Evolutionary conservation across 2,113 vertebrate genomes (phyloP), one percentile per base, ranked within the genome.

Genomic region (Sminthopsis crassicaudata): DNA sequence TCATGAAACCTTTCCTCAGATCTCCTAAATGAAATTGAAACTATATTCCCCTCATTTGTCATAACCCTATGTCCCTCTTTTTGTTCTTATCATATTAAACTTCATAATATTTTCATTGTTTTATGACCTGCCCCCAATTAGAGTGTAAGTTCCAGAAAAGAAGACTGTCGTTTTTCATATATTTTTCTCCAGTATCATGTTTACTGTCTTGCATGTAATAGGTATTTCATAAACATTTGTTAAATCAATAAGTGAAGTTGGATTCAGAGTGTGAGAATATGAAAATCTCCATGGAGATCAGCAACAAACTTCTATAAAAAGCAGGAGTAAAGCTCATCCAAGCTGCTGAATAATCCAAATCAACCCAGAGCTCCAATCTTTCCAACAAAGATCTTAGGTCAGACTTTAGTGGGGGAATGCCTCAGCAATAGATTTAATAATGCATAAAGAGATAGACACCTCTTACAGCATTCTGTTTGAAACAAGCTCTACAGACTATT

Each of bases 401-500:
- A 97, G 51, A 97, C 46, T 95, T 96, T 96, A 96, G 91, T 92
- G 92, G 95, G 67, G 23, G 90, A 54, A 92, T 92, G 90, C 90
- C 3, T 95, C 91, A 57, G 84, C 54, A 95, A 96, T 46, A 96
- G 89, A 84, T 91, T 96, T 96, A 98, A 95, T 96, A 96, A 95
- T 93, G 91, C 92, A 96, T 95, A 95, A 91, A 92, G 9, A 36
- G 27, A 24, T 30, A 1, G 89, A 24, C 51, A 94, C 60, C 93
- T 50, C 55, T 95, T 92, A 96, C 55, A 93, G 24, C 53, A 94
- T 60, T 97, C 96, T 95, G 50, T 96, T 98, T 96, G 95, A 97
- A 96, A 97, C 12, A 93, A 92, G 89, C 94, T 94, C 46, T 50
- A 57, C 46, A 94, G 95, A 97, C 93, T 95, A 97, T 90, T 95